Evolutionary conservation across 2,113 vertebrate genomes (phyloP).

Genomic region (Verasper variegatus): DNA sequence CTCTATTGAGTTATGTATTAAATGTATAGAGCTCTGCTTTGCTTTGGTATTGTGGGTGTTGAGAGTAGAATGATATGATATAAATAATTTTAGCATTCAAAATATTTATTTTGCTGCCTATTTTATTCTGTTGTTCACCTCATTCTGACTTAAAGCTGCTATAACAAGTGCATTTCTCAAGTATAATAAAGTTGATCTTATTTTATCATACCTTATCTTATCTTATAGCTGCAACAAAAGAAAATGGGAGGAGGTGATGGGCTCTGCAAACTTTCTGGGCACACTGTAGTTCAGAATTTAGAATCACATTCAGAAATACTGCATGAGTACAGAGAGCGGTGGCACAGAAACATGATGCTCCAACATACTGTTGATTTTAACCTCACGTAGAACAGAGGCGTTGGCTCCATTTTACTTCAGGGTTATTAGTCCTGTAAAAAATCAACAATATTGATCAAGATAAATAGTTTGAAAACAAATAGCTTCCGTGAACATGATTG

Average conservation of each 20-base stretch:
- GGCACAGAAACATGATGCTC: conserved; percentile 30
- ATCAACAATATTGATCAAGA: conserved; percentile 34
- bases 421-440: conserved; percentile 12
- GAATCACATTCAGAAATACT: conserved; percentile 55
- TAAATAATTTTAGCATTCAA: too few species aligned
- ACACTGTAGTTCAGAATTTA: conserved; percentile 24
- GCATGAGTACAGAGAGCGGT: conserved; percentile 5
- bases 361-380: conserved; percentile 37
- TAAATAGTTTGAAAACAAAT: conserved; percentile 36
- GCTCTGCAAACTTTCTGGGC: neutral
- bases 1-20: too few species aligned
- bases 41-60: neutral
- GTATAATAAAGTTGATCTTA: too few species aligned
- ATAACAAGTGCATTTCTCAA: too few species aligned
- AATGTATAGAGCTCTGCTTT: neutral
- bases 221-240: neutral
- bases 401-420: conserved; percentile 37
- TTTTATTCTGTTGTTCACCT: too few species aligned
- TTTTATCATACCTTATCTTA: neutral
- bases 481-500: conserved; percentile 9
- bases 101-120: too few species aligned
- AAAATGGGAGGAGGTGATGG: neutral
- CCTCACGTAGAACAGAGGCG: conserved; percentile 19
- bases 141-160: too few species aligned
- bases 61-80: neutral